Conservation (phyloP, 2,113 vertebrate genomes). For the Piaya cayana region DNA sequence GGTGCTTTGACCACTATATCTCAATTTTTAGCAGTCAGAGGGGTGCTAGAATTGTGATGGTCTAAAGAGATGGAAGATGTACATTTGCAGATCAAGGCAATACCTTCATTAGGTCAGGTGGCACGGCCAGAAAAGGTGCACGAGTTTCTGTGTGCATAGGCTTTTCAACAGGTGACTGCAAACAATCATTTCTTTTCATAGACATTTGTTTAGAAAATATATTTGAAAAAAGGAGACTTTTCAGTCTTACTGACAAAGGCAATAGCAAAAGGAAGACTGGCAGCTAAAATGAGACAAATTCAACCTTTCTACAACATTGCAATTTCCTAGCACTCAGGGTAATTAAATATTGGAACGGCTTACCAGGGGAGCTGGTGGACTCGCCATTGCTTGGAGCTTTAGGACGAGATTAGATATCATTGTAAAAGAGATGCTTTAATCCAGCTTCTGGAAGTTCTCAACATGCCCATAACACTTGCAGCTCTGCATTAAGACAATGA, state of each 20-base stretch:
- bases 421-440: slow-evolving; percentile 74
- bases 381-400: slow-evolving; percentile 73
- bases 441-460: slow-evolving; percentile 73
- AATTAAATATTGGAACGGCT: slow-evolving; percentile 72
- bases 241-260: slow-evolving; percentile 42
- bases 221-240: not conserved
- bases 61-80: not conserved
- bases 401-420: slow-evolving; percentile 71
- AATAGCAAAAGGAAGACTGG: slow-evolving; percentile 63
- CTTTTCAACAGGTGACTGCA: not conserved
- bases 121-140: not conserved
- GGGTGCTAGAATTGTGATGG: not conserved
- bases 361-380: slow-evolving; percentile 71
- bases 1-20: not conserved
- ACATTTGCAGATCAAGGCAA: not conserved
- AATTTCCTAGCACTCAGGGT: slow-evolving; percentile 64
- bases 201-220: not conserved
- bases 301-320: slow-evolving; percentile 49
- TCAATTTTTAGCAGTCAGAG: not conserved
- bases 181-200: not conserved
- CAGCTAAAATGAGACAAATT: slow-evolving; percentile 54
- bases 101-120: not conserved
- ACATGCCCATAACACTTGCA: slow-evolving; percentile 69
- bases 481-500: slow-evolving; percentile 72
- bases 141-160: not conserved